Percentiles rank a stretch among this genome's conserved stretches.
Evolutionary conservation across 2,888 invertebrate species (phyloP).

Genomic region (Allacma fusca): DNA sequence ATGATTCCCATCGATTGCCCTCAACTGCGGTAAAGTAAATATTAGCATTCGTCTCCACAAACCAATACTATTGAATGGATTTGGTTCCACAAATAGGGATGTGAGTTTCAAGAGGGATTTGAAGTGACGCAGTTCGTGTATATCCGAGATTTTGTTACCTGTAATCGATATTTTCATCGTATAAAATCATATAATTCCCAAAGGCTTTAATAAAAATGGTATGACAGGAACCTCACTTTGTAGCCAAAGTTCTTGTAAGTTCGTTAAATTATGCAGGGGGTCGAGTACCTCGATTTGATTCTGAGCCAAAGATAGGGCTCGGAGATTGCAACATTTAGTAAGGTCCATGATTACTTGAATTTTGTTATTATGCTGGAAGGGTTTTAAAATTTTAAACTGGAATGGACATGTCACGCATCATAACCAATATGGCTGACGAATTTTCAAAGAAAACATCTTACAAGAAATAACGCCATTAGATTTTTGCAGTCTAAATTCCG

Average conservation of each 20-base stretch:
- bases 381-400: too few species aligned
- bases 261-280: constrained; percentile 3
- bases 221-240: constrained; percentile 21
- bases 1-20: constrained; percentile 44
- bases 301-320: constrained; percentile 28
- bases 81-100: constrained; percentile 44
- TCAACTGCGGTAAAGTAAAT: constrained; percentile 44
- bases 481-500: constrained; percentile 11
- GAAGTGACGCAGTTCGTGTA: constrained; percentile 44
- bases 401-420: neutral
- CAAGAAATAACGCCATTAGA: constrained; percentile 16
- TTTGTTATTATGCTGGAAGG: constrained; percentile 28
- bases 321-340: constrained; percentile 18
- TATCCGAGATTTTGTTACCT: constrained; percentile 50
- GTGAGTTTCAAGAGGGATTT: constrained; percentile 37
- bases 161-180: neutral
- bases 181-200: neutral
- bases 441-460: too few species aligned
- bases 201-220: neutral
- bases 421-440: too few species aligned
- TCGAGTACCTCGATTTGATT: constrained; percentile 12
- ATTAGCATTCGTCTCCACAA: constrained; percentile 48
- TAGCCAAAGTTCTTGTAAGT: constrained; percentile 27
- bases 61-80: constrained; percentile 45
- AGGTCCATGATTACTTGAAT: constrained; percentile 14